Evolutionary conservation across 1,140 invertebrate genomes (phyloP).

Genomic region (Goniozus legneri): DNA sequence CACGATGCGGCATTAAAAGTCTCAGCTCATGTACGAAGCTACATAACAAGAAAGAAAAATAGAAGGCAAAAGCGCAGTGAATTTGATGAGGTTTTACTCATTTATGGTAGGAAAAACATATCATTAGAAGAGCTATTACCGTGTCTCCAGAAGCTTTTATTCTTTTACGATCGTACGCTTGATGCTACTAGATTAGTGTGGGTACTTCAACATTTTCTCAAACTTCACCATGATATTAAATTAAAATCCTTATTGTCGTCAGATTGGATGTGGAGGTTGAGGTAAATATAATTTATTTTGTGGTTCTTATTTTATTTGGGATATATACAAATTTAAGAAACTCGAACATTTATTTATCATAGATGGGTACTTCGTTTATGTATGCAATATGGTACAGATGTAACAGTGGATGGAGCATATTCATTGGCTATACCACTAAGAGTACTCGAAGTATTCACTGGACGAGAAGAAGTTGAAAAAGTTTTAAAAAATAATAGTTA

Average conservation of each 20-base stretch:
- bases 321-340: constrained; percentile 25
- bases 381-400: constrained; percentile 41
- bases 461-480: constrained; percentile 53
- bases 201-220: constrained; percentile 60
- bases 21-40: constrained; percentile 77
- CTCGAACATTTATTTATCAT: constrained; percentile 14
- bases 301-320: constrained; percentile 44
- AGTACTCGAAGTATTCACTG: constrained; percentile 76
- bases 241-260: constrained; percentile 48
- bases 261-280: constrained; percentile 62
- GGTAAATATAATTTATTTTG: constrained; percentile 59
- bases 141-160: constrained; percentile 64
- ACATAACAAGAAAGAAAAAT: constrained; percentile 63
- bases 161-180: constrained; percentile 69
- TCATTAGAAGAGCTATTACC: constrained; percentile 55
- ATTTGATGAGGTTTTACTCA: constrained; percentile 64
- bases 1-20: constrained; percentile 70
- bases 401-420: constrained; percentile 34
- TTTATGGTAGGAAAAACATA: constrained; percentile 48
- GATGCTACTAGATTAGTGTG: constrained; percentile 70
- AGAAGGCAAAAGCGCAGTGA: constrained; percentile 64
- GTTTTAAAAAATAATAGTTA: constrained; percentile 48
- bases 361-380: constrained; percentile 42
- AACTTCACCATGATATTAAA: constrained; percentile 59
- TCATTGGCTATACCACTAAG: constrained; percentile 73